Conservation (phyloP, 1,140 invertebrate genomes). For the Bombus waltoni region DNA sequence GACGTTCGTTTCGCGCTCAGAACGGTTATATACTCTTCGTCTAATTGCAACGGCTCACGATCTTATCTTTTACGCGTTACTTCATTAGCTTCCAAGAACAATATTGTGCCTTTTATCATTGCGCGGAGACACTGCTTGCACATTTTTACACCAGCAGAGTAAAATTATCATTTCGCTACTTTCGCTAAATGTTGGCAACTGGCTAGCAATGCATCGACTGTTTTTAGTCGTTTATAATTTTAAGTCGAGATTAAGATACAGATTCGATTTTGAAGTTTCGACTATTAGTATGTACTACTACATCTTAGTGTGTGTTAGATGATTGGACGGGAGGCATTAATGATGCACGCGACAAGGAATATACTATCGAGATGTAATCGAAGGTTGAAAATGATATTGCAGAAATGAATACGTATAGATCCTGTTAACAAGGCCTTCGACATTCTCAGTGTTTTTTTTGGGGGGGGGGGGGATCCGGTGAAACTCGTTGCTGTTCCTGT, state of each 20-base stretch:
- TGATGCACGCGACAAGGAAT: constrained; percentile 10
- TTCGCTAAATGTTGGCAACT: background rate
- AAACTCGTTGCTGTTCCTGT: background rate
- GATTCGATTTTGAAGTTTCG: background rate
- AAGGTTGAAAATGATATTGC: constrained; percentile 7
- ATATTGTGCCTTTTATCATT: background rate
- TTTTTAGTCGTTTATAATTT: background rate
- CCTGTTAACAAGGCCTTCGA: constrained; percentile 15
- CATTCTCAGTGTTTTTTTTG: background rate
- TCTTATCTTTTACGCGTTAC: constrained; percentile 10
- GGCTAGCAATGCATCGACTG: too few relatives aligned
- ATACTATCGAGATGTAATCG: constrained; percentile 18
- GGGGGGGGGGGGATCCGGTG: background rate
- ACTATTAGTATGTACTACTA: too few relatives aligned
- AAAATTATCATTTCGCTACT: background rate
- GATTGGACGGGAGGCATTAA: constrained; percentile 20
- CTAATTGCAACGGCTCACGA: constrained; percentile 17
- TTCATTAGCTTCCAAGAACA: constrained; percentile 3
- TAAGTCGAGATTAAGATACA: background rate
- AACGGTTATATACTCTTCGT: background rate
- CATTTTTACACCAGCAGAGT: too few relatives aligned
- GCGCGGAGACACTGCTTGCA: background rate
- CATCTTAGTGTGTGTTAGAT: background rate
- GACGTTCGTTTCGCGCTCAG: background rate
- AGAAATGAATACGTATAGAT: constrained; percentile 17